Evolutionary conservation across 2,113 vertebrate species (phyloP).

Genomic region (Halichoeres trimaculatus): DNA sequence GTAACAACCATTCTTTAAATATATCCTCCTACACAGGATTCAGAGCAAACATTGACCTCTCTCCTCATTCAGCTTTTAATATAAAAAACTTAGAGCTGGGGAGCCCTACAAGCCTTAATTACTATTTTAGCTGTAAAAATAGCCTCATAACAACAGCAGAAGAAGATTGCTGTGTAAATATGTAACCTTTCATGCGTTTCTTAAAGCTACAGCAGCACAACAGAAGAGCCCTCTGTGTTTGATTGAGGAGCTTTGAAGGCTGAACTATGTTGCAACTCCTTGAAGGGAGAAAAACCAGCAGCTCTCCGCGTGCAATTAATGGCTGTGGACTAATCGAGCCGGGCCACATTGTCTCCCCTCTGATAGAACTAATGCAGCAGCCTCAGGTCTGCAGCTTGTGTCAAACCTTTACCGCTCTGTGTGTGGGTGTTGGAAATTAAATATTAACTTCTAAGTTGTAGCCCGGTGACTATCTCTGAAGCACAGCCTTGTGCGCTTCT

Average conservation of each 20-base stretch:
- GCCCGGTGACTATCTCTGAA: conserved; percentile 80
- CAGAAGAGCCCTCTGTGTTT: conserved; percentile 37
- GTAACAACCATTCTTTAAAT: conserved; percentile 40
- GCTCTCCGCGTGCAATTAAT: conserved; percentile 73
- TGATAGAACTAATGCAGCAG: conserved; percentile 75
- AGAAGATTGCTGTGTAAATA: conserved; percentile 15
- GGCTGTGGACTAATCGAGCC: conserved; percentile 77
- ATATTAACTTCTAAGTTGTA: conserved; percentile 80
- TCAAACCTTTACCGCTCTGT: conserved; percentile 72
- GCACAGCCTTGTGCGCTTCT: conserved; percentile 72
- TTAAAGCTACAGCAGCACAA: conserved; percentile 19
- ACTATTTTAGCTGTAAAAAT: conserved; percentile 4
- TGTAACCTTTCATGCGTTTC: neutral
- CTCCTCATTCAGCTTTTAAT: conserved; percentile 36
- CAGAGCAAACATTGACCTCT: conserved; percentile 46
- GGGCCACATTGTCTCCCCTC: conserved; percentile 75
- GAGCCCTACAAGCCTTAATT: neutral
- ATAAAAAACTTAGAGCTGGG: neutral
- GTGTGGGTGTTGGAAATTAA: conserved; percentile 81
- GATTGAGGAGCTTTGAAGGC: conserved; percentile 64
- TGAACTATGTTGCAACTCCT: conserved; percentile 46
- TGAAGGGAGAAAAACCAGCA: conserved; percentile 28
- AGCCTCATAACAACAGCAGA: neutral
- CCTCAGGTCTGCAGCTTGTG: conserved; percentile 74
- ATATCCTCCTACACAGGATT: conserved; percentile 6